Evolutionary conservation across 1,140 invertebrate species (phyloP), one percentile per base, ranked within the genome.

Genomic region (Danaus melanippus): DNA sequence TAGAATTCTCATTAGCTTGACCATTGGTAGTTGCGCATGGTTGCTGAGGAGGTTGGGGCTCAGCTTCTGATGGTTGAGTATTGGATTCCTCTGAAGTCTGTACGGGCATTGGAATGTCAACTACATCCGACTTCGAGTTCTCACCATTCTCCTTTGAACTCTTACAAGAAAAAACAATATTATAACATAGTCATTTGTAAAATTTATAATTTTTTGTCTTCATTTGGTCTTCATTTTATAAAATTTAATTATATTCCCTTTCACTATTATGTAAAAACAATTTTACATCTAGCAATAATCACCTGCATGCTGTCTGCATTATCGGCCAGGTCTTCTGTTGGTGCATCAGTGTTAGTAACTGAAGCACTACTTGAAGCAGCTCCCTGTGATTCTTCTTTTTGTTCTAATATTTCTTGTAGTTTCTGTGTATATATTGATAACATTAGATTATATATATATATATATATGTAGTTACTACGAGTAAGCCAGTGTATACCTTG

Each of bases 381-480:
- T 8, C 83, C 76, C 48, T 82, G 80, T 0, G 83, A 83, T 56
- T 89, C 88, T 60, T 89, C 89, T 56, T 89, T 89, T 58, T 88
- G 89, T 50, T 92, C 89, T 55, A 91, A 80, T 12, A 92, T 88
- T 74, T 91, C 92, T 74, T 93, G 89, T 5, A 93, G 70, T 66
- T 91, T 91, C 69, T 92, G 59, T 46, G 44, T 44, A 42, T 9
- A 48, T 12, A 46, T 11, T 56, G 43, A 52, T n/a, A 12, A 42
- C 40, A 11, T 11, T 48, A 48, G 2, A 4, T 12, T 9, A 17
- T 32, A 11, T 39, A 17, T 17, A 0, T 12, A 11, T 8, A 10
- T 12, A 32, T 43, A n/a, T 12, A 40, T 41, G 10, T 47, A 46
- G 45, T 10, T 42, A 10, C 55, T 46, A 32, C n/a, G n/a, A n/a